Evolutionary conservation across 2,888 invertebrate genomes (phyloP), one percentile per base, ranked within the genome.

Genomic region (Unio delphinus): DNA sequence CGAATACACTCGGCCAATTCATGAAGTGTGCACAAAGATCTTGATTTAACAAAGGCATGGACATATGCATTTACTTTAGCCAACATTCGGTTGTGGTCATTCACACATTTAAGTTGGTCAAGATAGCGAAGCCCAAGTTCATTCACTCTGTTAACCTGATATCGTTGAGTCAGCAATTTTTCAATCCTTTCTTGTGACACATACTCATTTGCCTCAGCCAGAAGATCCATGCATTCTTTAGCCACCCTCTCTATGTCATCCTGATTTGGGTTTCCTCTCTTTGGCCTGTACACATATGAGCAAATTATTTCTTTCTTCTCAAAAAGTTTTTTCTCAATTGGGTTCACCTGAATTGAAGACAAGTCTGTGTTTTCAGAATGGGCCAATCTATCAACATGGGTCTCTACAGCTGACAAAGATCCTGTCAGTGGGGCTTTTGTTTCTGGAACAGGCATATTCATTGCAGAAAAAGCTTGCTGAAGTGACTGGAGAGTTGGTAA

Each of bases 11-110:
- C 80, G 15, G 72, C 69, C 17, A 89, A 76, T 72, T 89, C 88
- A 75, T 81, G 71, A 59, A 88, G 68, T 0, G 88, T 86, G 65
- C 87, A 87, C 28, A 88, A 76, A 0, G 86, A 80, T 6, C 86
- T 75, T 18, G 81, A 75, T 65, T 81, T 81, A n/a, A 86, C 75
- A 79, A 86, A 88, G 5, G 81, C 85, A 61, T 88, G 80, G n/a
- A 88, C 78, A 66, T 85, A 87, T 3, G 83, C 82, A 78, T 87
- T 88, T 65, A 74, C 74, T 64, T 75, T 80, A 55, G 76, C 71
- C 11, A 83, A 65, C 45, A 78, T 55, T 5, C 86, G 79, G 45
- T 77, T 75, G 23, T 83, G 82, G 54, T 88, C 84, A 64, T 80
- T 76, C 20, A 87, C 76, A 65, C 82, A 82, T 11, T 67, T 65